Evolutionary conservation across 2,888 invertebrate species (phyloP).

Genomic region (Argyresthia albistria): DNA sequence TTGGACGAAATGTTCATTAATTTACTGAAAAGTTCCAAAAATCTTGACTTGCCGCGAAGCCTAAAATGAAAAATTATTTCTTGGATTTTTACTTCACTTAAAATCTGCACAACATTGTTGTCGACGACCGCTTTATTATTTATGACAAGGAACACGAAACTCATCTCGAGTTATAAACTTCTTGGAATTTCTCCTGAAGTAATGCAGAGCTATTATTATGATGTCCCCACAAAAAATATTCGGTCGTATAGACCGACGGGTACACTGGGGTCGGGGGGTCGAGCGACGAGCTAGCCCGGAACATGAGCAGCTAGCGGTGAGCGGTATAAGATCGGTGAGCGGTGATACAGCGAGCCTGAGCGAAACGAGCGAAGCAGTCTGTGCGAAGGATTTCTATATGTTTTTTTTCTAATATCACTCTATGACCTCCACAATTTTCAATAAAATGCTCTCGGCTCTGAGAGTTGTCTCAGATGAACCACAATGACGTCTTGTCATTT

Average conservation of each 20-base stretch:
- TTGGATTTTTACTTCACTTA: slow-evolving; percentile 64
- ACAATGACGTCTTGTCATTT: too few relatives aligned
- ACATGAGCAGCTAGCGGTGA: background rate
- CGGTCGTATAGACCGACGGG: slow-evolving; percentile 27
- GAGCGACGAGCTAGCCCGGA: slow-evolving; percentile 14
- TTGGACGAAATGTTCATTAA: slow-evolving; percentile 37
- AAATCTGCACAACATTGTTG: slow-evolving; percentile 68
- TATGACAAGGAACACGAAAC: slow-evolving; percentile 73
- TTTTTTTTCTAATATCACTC: too few relatives aligned
- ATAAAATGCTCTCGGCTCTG: too few relatives aligned
- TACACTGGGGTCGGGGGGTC: slow-evolving; percentile 26
- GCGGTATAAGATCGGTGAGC: slow-evolving; percentile 13
- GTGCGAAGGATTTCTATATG: too few relatives aligned
- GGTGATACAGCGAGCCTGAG: slow-evolving; percentile 9
- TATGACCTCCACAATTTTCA: too few relatives aligned
- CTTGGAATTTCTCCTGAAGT: slow-evolving; percentile 73
- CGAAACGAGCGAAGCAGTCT: too few relatives aligned
- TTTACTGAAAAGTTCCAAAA: slow-evolving; percentile 44
- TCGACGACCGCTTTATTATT: slow-evolving; percentile 72
- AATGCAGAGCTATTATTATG: slow-evolving; percentile 73
- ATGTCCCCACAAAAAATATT: slow-evolving; percentile 71
- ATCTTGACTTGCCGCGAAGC: slow-evolving; percentile 39
- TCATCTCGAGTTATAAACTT: slow-evolving; percentile 74
- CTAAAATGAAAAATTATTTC: slow-evolving; percentile 60
- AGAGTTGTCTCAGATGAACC: too few relatives aligned